A percentile compares a stretch with the other conserved stretches of the same genome.
Evolutionary conservation across 2,888 invertebrate genomes (phyloP).

Genomic region (Orthosia gracilis): DNA sequence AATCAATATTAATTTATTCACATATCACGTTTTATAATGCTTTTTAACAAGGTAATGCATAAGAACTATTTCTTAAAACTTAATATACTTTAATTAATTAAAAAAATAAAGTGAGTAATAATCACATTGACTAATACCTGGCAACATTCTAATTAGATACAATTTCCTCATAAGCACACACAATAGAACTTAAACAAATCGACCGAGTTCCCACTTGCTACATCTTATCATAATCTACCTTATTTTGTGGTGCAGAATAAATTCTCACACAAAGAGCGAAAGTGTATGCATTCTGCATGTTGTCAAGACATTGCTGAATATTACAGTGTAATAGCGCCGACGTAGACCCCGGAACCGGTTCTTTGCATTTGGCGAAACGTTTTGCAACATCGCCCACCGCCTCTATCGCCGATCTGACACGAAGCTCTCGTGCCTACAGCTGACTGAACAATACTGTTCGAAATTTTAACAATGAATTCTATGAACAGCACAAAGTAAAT

Average conservation of each 20-base stretch:
- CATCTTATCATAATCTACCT: constrained; percentile 62
- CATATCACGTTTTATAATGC: neutral
- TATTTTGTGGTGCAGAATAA: constrained; percentile 54
- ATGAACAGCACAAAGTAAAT: constrained; percentile 32
- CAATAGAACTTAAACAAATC: constrained; percentile 73
- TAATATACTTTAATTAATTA: constrained; percentile 5
- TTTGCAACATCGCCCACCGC: constrained; percentile 79
- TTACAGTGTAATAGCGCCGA: constrained; percentile 62
- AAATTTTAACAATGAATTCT: constrained; percentile 34
- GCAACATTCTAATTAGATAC: constrained; percentile 68
- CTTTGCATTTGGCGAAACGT: constrained; percentile 80
- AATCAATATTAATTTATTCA: constrained; percentile 13
- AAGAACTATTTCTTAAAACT: neutral
- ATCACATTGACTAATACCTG: constrained; percentile 68
- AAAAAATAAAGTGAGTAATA: constrained; percentile 22
- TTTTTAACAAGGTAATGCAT: neutral
- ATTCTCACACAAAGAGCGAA: constrained; percentile 79
- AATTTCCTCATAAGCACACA: constrained; percentile 73
- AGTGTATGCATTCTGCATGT: constrained; percentile 72
- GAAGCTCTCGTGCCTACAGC: constrained; percentile 33
- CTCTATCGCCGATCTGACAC: constrained; percentile 44
- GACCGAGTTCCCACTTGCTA: constrained; percentile 77
- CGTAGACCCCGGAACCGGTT: constrained; percentile 81
- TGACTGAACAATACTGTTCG: constrained; percentile 32
- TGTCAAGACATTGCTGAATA: constrained; percentile 69